Evolutionary conservation across 2,113 vertebrate species (phyloP).

Genomic region (Callithrix jacchus): DNA sequence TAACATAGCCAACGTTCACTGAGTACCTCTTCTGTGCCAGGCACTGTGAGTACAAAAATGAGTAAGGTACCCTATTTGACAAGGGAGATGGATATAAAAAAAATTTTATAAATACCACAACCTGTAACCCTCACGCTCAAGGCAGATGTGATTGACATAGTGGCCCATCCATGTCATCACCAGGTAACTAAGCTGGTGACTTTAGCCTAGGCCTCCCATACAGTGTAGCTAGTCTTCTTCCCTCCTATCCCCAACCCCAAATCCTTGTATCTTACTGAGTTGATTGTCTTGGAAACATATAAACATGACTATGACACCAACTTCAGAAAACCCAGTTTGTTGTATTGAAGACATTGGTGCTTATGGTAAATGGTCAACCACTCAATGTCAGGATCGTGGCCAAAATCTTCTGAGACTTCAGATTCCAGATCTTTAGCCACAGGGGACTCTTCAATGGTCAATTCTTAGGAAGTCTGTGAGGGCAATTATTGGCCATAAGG

Average conservation of each 20-base stretch:
- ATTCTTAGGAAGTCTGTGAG: background rate
- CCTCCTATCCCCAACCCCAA: background rate
- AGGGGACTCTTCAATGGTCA: background rate
- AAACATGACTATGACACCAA: background rate
- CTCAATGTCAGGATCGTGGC: background rate
- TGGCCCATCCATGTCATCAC: background rate
- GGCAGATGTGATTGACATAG: background rate
- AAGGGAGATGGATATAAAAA: background rate
- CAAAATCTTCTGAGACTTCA: conserved; percentile 7
- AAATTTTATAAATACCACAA: background rate
- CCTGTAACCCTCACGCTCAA: background rate
- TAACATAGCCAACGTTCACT: background rate
- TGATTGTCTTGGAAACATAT: background rate
- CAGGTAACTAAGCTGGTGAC: background rate
- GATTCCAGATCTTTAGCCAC: background rate
- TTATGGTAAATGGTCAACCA: background rate
- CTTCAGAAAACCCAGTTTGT: background rate
- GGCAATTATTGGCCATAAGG: background rate
- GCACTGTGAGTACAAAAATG: background rate
- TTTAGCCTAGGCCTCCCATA: background rate
- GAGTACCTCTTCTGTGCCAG: background rate
- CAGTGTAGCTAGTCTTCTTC: background rate
- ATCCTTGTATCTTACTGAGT: background rate
- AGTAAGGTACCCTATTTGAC: background rate
- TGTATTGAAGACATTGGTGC: background rate